A percentile compares a stretch with the other conserved stretches of the same genome.
phyloP scores from a whole-genome alignment of 1,140 invertebrate genomes.

The Drosophila trapezifrons region DNA sequence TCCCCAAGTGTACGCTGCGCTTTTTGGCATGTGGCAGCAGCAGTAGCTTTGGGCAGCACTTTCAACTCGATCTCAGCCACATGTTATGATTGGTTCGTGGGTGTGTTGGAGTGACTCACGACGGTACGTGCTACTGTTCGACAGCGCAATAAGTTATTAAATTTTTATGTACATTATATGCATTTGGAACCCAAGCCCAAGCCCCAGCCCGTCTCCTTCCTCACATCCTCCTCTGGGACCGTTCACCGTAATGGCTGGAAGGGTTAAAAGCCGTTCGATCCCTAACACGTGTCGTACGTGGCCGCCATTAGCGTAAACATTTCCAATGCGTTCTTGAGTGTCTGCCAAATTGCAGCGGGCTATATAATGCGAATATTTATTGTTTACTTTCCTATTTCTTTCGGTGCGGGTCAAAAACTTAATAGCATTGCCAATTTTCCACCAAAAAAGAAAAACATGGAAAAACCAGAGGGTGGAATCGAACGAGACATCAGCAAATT shows the following conservation, averaged over 20 bases:
- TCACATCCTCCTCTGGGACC: slow-evolving; percentile 26
- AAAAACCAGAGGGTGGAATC: slow-evolving; percentile 10
- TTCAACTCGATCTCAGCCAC: slow-evolving; percentile 68
- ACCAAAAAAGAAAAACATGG: slow-evolving; percentile 37
- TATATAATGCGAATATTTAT: slow-evolving; percentile 25
- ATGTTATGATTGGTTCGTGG: slow-evolving; percentile 76
- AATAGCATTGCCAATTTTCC: slow-evolving; percentile 68
- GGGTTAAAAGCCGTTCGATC: slow-evolving; percentile 39
- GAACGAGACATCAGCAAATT: slow-evolving; percentile 30
- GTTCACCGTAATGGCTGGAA: slow-evolving; percentile 31
- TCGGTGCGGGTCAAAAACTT: slow-evolving; percentile 48
- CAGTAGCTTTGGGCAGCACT: slow-evolving; percentile 34
- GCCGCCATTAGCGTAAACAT: slow-evolving; percentile 72
- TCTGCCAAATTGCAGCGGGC: slow-evolving; percentile 58
- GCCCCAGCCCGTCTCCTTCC: background rate
- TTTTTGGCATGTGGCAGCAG: slow-evolving; percentile 45
- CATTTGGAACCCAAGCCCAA: slow-evolving; percentile 16
- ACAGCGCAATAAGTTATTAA: slow-evolving; percentile 70
- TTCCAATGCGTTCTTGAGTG: slow-evolving; percentile 67
- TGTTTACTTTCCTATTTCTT: slow-evolving; percentile 26
- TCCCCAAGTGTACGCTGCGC: slow-evolving; percentile 18
- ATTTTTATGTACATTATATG: slow-evolving; percentile 67
- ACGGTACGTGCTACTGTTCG: slow-evolving; percentile 77
- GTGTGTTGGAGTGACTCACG: slow-evolving; percentile 68
- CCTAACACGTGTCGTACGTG: slow-evolving; percentile 67